A percentile compares a stretch with the other conserved stretches of the same genome.
These are phyloP conservation scores for Epistrophe grossulariae DNA, from an alignment of 2,888 invertebrate species.

Conservation along the genomic window DNA sequence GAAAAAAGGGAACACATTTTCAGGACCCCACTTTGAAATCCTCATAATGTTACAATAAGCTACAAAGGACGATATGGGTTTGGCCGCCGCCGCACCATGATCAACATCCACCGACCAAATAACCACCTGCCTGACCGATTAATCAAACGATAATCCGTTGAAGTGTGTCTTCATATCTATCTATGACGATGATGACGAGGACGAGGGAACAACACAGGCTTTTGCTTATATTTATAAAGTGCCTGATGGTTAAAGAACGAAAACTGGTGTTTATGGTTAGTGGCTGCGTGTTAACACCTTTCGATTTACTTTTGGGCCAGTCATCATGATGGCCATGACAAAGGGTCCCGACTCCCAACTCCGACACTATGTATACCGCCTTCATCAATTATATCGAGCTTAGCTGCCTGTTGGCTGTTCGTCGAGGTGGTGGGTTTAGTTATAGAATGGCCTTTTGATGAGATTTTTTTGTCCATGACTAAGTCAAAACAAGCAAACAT, in stretches of 20 bases:
- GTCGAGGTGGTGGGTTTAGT: not conserved
- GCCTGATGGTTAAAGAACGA: conserved; percentile 41
- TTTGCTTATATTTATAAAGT: conserved; percentile 22
- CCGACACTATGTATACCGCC: conserved; percentile 46
- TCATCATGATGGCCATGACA: conserved; percentile 63
- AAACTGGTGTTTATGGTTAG: conserved; percentile 44
- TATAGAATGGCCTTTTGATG: conserved; percentile 46
- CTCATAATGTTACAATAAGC: conserved; percentile 40
- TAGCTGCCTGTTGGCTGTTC: not conserved
- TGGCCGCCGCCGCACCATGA: not conserved
- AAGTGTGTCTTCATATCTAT: conserved; percentile 67
- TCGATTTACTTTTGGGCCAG: conserved; percentile 66
- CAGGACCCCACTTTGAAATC: conserved; percentile 48
- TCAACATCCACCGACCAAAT: not conserved
- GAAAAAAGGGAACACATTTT: conserved; percentile 3
- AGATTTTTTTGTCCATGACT: conserved; percentile 60
- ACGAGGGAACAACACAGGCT: conserved; percentile 30
- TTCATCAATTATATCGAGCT: conserved; percentile 69
- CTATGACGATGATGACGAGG: conserved; percentile 61
- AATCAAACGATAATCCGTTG: conserved; percentile 73
- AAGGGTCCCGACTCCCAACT: conserved; percentile 55
- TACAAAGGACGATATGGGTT: conserved; percentile 59
- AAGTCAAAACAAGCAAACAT: conserved; percentile 71
- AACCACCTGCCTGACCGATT: conserved; percentile 70
- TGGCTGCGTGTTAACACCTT: conserved; percentile 74